These are phyloP conservation scores for Crossocerus cetratus DNA, from an alignment of 2,888 invertebrate genomes.

Conservation along the genomic window DNA sequence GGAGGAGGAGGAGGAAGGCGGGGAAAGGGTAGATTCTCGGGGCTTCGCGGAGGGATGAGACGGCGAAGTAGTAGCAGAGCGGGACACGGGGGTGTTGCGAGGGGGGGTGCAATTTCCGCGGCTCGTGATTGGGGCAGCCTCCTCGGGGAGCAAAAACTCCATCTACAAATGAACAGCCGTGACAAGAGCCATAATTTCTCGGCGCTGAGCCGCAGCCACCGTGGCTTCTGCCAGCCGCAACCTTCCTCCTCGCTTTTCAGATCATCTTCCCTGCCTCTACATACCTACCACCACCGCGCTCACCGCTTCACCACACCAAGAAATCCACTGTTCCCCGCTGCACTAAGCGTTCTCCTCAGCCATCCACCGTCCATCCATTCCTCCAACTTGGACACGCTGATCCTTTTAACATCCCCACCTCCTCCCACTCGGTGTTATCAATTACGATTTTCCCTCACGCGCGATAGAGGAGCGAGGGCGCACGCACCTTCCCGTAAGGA, in stretches of 20 bases:
- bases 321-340: too few species aligned
- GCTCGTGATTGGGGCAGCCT: constrained; percentile 83
- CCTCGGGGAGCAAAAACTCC: constrained; percentile 83
- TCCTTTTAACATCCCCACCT: too few species aligned
- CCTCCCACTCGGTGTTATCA: too few species aligned
- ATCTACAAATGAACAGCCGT: constrained; percentile 86
- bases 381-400: too few species aligned
- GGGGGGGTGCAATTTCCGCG: constrained; percentile 82
- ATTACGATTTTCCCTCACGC: too few species aligned
- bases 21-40: constrained; percentile 63
- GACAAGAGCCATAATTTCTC: constrained; percentile 85
- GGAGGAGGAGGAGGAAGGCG: constrained; percentile 47
- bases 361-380: too few species aligned
- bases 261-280: constrained; percentile 50
- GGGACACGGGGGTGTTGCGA: constrained; percentile 30
- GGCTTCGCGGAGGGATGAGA: constrained; percentile 53
- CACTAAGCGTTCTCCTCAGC: too few species aligned
- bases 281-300: constrained; percentile 37
- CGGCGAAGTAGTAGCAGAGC: constrained; percentile 58
- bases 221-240: constrained; percentile 66
- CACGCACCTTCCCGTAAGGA: too few species aligned
- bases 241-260: constrained; percentile 64
- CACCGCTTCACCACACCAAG: constrained; percentile 24
- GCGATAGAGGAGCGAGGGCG: too few species aligned
- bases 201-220: constrained; percentile 73